Percentiles rank a stretch among this genome's conserved stretches.
phyloP scores from a whole-genome alignment of 2,888 invertebrate genomes.

The Ochropleura leucogaster region DNA sequence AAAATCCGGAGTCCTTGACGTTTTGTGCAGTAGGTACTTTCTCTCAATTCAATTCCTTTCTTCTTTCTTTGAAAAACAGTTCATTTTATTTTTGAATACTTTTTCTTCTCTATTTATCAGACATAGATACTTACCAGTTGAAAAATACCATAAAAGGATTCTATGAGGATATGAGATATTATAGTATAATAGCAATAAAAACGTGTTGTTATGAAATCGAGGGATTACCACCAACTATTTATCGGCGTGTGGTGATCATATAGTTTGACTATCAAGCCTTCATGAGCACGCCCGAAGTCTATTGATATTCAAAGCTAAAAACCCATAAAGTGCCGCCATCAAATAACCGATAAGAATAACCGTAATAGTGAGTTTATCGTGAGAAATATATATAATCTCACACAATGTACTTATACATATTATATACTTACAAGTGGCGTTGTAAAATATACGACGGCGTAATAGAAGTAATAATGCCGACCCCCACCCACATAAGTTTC shows the following conservation, averaged over 20 bases:
- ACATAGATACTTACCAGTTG: neutral
- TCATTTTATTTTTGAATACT: neutral
- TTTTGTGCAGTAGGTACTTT: neutral
- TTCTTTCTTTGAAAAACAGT: neutral
- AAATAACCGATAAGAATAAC: constrained; percentile 59
- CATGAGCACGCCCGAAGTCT: constrained; percentile 50
- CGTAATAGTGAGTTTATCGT: constrained; percentile 61
- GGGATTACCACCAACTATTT: constrained; percentile 58
- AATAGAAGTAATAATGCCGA: constrained; percentile 18
- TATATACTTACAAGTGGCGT: constrained; percentile 23
- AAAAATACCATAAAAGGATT: constrained; percentile 39
- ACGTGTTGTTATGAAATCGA: constrained; percentile 52
- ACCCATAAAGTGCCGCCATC: constrained; percentile 76
- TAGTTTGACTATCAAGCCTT: constrained; percentile 52
- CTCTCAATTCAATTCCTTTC: too few species aligned
- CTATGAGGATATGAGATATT: constrained; percentile 3
- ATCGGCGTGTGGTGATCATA: constrained; percentile 44
- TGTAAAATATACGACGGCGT: constrained; percentile 48
- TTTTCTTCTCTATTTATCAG: neutral
- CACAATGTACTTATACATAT: constrained; percentile 26
- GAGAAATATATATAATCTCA: constrained; percentile 61
- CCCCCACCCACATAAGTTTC: neutral
- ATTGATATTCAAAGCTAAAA: constrained; percentile 61
- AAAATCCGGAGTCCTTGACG: neutral
- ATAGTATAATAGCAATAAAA: constrained; percentile 45